Conservation (phyloP, 2,797 vertebrate genomes). For the Gymnoscopelus microlampas region DNA sequence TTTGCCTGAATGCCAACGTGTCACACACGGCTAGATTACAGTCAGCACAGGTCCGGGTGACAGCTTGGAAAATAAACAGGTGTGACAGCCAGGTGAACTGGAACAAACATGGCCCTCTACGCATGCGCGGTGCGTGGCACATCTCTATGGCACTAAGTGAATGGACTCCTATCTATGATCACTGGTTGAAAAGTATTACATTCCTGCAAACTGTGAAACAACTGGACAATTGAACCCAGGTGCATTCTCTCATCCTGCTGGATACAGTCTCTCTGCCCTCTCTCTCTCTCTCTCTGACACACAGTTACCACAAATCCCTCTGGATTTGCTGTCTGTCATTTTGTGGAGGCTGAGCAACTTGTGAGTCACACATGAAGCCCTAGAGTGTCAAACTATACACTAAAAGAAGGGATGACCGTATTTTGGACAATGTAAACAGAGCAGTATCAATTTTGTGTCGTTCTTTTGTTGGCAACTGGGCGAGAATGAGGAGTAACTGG, state of each 20-base stretch:
- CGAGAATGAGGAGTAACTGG: not conserved
- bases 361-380: conserved; percentile 6
- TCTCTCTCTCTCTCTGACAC: not conserved
- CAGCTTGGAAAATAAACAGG: conserved; percentile 58
- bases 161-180: not conserved
- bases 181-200: conserved; percentile 44
- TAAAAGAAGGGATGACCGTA: not conserved
- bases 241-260: not conserved
- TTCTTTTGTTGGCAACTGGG: too few species aligned
- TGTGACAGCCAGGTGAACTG: conserved; percentile 43
- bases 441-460: too few species aligned
- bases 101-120: conserved; percentile 16
- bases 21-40: conserved; percentile 40
- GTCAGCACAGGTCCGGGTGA: conserved; percentile 45
- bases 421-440: not conserved
- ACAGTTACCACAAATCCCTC: not conserved
- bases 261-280: not conserved
- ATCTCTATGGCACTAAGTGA: not conserved
- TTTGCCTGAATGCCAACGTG: conserved; percentile 45
- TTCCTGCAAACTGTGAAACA: conserved; percentile 25
- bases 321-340: conserved; percentile 5
- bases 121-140: not conserved
- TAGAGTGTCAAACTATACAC: not conserved
- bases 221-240: not conserved
- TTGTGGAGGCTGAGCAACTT: not conserved